Conservation (phyloP, 2,113 vertebrate genomes). For the Platichthys stellatus region DNA sequence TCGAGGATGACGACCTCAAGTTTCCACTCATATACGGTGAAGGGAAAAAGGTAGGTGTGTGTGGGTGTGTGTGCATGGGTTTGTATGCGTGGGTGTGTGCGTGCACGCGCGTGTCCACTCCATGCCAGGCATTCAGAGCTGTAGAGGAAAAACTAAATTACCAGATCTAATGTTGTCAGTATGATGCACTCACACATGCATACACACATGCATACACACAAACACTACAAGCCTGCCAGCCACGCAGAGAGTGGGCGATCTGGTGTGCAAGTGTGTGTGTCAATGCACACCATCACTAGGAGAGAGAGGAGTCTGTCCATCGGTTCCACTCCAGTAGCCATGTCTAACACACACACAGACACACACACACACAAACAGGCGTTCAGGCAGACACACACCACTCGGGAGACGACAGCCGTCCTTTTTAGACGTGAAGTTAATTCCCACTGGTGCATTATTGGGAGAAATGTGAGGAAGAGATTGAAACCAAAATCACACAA, state of each 20-base stretch:
- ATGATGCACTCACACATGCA: neutral
- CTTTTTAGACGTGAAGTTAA: slow-evolving; percentile 50
- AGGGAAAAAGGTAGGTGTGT: slow-evolving; percentile 71
- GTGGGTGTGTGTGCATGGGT: slow-evolving; percentile 11
- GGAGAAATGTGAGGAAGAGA: slow-evolving; percentile 24
- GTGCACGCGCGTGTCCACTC: slow-evolving; percentile 1
- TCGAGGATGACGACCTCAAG: slow-evolving; percentile 76
- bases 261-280: slow-evolving; percentile 1
- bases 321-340: slow-evolving; percentile 44
- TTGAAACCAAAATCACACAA: slow-evolving; percentile 16
- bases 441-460: slow-evolving; percentile 32
- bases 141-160: neutral
- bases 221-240: neutral
- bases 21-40: slow-evolving; percentile 77
- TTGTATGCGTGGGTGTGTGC: slow-evolving; percentile 34
- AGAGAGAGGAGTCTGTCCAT: slow-evolving; percentile 51
- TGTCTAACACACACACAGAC: slow-evolving; percentile 5
- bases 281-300: slow-evolving; percentile 29
- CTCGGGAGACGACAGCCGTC: slow-evolving; percentile 35
- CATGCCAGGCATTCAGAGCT: neutral
- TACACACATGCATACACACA: neutral
- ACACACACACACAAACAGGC: too few species aligned
- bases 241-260: neutral
- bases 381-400: neutral
- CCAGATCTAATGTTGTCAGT: neutral